Evolutionary conservation across 1,140 invertebrate species (phyloP), one percentile per base, ranked within the genome.

Genomic region (Callitettix versicolor): DNA sequence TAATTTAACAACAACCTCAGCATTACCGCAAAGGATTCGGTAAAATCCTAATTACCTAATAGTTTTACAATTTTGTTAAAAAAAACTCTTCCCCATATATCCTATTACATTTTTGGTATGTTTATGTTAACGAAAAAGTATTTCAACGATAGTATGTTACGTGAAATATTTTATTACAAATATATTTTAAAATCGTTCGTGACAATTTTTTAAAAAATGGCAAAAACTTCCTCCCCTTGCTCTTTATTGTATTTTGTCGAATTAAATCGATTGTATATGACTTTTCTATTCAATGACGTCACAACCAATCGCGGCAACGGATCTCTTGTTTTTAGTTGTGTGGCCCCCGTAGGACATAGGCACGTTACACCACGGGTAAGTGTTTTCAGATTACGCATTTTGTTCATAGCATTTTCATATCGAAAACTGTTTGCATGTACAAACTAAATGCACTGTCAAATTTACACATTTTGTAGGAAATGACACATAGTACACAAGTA

Each of bases 361-460:
- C 70, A 71, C 70, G 70, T 73, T 73, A 71, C 69, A 73, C 73
- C 72, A 72, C 69, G 71, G 72, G 67, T 75, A 71, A 75, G 73
- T 75, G 72, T 73, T 72, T 73, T 72, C 69, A 65, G 70, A 74
- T 73, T 73, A 74, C 72, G 46, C 73, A 74, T 73, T 74, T 74
- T 69, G 69, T 69, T 73, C 70, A 73, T 73, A 73, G 72, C 73
- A 71, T 71, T 73, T 70, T 70, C 68, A 58, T 49, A 53, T 55
- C 49, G 59, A 60, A 62, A 58, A 60, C 59, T 20, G 24, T 20
- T 43, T 58, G 60, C 54, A 54, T 53, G 54, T 30, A 11, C 11
- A 14, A 18, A 18, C 36, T 36, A n/a, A n/a, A 4, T 18, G 18
- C 15, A 51, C 33, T 36, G 14, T 48, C 26, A 33, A n/a, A 30